Conservation (phyloP, 2,797 vertebrate genomes). For the Enteromius trimaculatus region DNA sequence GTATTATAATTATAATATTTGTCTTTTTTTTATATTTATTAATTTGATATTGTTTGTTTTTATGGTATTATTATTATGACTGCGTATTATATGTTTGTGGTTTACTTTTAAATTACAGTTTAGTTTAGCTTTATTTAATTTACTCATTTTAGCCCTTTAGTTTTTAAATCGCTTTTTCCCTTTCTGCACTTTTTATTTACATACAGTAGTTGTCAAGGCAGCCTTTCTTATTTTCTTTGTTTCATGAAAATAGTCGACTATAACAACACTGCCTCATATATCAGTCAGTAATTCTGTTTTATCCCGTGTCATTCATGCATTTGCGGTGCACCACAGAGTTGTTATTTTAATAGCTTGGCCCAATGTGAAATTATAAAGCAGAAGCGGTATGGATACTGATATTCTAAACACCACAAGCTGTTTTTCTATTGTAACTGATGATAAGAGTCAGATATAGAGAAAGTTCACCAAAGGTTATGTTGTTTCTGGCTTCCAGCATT, state of each 20-base stretch:
- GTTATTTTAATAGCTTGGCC: background rate
- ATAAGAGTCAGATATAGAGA: conserved; percentile 20
- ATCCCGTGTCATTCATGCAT: background rate
- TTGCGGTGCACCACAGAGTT: conserved; percentile 5
- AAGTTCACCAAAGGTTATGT: conserved; percentile 26
- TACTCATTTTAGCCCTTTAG: too few relatives aligned
- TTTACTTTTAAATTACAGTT: background rate
- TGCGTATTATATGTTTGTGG: too few relatives aligned
- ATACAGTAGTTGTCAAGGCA: background rate
- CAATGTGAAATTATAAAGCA: background rate
- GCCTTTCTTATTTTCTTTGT: background rate
- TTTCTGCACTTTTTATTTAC: background rate
- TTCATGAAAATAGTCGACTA: background rate
- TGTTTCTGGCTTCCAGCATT: conserved; percentile 19
- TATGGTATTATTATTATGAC: too few relatives aligned
- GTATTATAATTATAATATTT: too few relatives aligned
- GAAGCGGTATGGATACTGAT: background rate
- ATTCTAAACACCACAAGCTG: conserved; percentile 14
- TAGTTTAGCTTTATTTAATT: background rate
- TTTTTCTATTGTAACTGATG: conserved; percentile 25
- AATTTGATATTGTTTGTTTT: too few relatives aligned
- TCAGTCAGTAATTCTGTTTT: background rate
- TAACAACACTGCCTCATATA: background rate
- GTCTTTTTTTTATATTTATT: too few relatives aligned
- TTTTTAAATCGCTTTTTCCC: too few relatives aligned